Percentiles rank a stretch among this genome's conserved stretches.
Conservation (phyloP, 2,888 invertebrate species). For the Eilema griseolum region DNA sequence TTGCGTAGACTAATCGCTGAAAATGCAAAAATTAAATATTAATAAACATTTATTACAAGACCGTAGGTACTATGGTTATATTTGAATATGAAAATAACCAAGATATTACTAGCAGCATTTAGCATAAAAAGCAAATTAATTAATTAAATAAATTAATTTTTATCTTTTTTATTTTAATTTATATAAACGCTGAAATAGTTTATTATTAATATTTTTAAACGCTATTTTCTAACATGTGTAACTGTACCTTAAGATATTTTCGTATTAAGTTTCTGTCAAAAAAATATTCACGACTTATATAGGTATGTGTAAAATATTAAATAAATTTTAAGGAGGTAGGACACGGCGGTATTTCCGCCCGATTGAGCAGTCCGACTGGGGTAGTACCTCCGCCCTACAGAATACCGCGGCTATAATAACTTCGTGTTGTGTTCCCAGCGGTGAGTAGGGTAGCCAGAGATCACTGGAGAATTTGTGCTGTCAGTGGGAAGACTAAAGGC, state of each 20-base stretch:
- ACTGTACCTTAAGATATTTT: neutral
- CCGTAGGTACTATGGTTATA: neutral
- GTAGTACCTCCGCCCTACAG: no score
- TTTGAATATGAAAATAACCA: neutral
- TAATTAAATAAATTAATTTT: neutral
- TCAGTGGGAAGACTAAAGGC: no score
- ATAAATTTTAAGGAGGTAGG: no score
- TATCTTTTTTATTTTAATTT: neutral
- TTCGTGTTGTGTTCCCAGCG: no score
- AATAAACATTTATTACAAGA: slow-evolving; percentile 1
- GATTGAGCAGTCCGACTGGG: no score
- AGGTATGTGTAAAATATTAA: no score
- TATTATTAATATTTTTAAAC: neutral
- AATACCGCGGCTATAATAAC: no score
- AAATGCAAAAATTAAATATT: slow-evolving; percentile 3
- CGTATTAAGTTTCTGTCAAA: neutral
- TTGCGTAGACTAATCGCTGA: neutral
- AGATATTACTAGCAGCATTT: neutral
- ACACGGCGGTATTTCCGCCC: no score
- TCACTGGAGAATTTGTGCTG: no score
- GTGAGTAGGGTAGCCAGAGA: no score
- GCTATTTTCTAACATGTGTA: neutral
- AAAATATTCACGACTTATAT: neutral
- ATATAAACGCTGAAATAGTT: neutral
- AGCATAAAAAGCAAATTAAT: slow-evolving; percentile 4